Base-by-base conservation (phyloP, 1,140 invertebrate genomes). In the Oryzaephilus surinamensis region DNA sequence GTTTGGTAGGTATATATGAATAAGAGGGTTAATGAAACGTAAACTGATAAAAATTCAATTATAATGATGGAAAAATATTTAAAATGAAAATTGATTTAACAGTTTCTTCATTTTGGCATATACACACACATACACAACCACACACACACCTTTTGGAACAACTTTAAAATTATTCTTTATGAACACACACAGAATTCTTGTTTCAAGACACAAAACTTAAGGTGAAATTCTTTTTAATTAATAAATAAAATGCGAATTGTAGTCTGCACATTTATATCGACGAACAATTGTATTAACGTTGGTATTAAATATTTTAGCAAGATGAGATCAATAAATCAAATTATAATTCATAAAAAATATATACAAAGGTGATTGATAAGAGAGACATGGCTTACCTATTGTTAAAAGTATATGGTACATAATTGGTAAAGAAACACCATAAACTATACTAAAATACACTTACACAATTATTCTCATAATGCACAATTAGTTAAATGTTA, bases 311-410 rank as follows among this genome's bases (percentile, higher is more conserved):
- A 32, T 32, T 34, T 46, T 43, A 43, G 6, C 34, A 15, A 32
- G 32, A 32, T 31, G 28, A 35, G 38, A 50, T 50, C 45, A 38
- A 48, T 47, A 51, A 51, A 51, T 48, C 46, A 51, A 48, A 51
- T 48, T 46, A 46, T 38, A 31, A 39, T 43, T 47, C 37, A 49
- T 48, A 43, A 52, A 49, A 52, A 51, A n/a, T n/a, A 48, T 52
- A 50, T 49, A 52, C 51, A 55, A 55, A 55, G 53, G 49, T 55
- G 47, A 47, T 46, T 46, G 49, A 55, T 51, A 55, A n/a, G n/a
- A n/a, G n/a, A 55, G 53, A 55, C 53, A 53, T 53, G 53, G 52
- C 51, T 56, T 54, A 56, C 54, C 54, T 56, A 56, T 56, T 56
- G 54, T 56, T 56, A 52, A 56, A 54, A 54, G 43, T 48, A 38